Evolutionary conservation across 2,888 invertebrate species (phyloP).

Genomic region (Troides oblongomaculatus): DNA sequence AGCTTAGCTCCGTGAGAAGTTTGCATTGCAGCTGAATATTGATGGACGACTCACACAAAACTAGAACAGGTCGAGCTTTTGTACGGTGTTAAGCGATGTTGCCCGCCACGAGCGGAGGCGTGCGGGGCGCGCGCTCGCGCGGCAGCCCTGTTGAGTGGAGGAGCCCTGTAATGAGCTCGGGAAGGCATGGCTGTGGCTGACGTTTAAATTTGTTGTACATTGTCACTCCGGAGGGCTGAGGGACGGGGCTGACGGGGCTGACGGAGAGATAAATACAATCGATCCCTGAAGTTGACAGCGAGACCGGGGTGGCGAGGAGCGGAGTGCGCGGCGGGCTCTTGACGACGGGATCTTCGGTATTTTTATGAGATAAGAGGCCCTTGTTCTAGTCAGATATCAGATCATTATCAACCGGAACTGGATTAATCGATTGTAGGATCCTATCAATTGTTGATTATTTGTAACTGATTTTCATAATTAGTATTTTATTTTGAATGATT

Average conservation of each 20-base stretch:
- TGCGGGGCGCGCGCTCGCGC: too few species aligned
- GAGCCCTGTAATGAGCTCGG: background rate
- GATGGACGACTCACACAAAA: too few species aligned
- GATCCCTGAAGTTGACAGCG: constrained; percentile 3
- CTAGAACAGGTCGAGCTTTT: too few species aligned
- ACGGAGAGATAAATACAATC: background rate
- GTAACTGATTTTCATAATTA: too few species aligned
- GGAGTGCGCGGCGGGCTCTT: background rate
- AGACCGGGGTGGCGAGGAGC: background rate
- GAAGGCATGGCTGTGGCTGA: background rate
- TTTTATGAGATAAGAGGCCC: background rate
- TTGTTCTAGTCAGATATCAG: background rate
- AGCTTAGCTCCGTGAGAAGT: too few species aligned
- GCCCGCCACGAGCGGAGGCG: too few species aligned
- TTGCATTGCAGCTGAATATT: too few species aligned
- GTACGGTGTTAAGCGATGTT: too few species aligned
- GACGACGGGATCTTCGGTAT: background rate
- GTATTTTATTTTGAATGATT: too few species aligned
- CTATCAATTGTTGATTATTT: too few species aligned
- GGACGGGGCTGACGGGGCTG: background rate
- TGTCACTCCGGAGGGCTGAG: background rate
- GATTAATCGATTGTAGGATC: too few species aligned
- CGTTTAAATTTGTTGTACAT: constrained; percentile 3
- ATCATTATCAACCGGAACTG: background rate
- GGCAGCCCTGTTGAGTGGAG: background rate